Conservation (phyloP, 2,888 invertebrate genomes). For the Drosophila eohydei region DNA sequence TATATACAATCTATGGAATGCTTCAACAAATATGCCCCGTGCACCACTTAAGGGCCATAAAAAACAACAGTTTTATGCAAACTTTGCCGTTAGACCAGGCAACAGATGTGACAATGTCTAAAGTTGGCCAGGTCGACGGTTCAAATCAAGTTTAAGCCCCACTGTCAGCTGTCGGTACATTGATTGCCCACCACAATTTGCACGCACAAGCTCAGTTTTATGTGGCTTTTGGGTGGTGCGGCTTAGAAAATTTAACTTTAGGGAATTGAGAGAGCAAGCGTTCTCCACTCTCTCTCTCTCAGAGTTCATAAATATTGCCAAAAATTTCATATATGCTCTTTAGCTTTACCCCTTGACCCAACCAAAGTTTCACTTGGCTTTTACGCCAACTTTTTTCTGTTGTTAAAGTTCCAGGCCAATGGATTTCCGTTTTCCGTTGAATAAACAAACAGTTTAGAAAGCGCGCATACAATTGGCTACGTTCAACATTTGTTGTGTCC, state of each 20-base stretch:
- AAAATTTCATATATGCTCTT: constrained; percentile 32
- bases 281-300: not conserved
- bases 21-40: constrained; percentile 25
- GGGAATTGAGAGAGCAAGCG: constrained; percentile 37
- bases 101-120: constrained; percentile 58
- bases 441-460: constrained; percentile 63
- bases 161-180: constrained; percentile 14
- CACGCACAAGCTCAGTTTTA: constrained; percentile 57
- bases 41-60: constrained; percentile 8
- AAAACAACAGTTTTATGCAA: constrained; percentile 14
- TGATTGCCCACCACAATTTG: constrained; percentile 63
- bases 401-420: constrained; percentile 41
- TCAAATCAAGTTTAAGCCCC: constrained; percentile 53
- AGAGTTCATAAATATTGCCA: not conserved
- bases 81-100: constrained; percentile 33
- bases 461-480: constrained; percentile 42
- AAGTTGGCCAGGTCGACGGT: constrained; percentile 37
- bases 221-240: constrained; percentile 19
- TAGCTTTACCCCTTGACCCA: constrained; percentile 1
- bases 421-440: constrained; percentile 57
- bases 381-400: not conserved
- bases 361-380: constrained; percentile 2
- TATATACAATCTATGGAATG: not conserved
- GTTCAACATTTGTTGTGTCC: constrained; percentile 30
- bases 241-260: constrained; percentile 37